Evolutionary conservation across 1,140 invertebrate genomes (phyloP).

Genomic region (Drosophila navojoa): DNA sequence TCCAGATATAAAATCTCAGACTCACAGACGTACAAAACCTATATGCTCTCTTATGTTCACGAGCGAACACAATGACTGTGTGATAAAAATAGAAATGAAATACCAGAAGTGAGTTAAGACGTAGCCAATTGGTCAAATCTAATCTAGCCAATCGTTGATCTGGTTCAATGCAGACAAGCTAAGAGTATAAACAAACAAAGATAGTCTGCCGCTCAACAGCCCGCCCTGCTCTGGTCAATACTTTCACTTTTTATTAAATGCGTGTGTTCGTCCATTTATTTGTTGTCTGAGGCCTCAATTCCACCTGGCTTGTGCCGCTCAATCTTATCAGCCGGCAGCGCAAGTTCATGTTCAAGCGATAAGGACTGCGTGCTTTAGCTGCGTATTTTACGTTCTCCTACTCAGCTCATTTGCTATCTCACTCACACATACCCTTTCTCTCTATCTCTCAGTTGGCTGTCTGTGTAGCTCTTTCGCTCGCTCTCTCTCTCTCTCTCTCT

Average conservation of each 20-base stretch:
- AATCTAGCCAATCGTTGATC: slow-evolving; percentile 42
- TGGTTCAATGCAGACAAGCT: not conserved
- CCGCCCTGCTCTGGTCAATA: not conserved
- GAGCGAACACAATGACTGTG: not conserved
- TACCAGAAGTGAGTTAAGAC: slow-evolving; percentile 1
- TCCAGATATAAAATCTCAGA: no score
- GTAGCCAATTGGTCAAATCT: slow-evolving; percentile 45
- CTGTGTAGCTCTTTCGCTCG: not conserved
- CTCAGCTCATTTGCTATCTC: slow-evolving; percentile 4
- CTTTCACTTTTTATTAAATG: slow-evolving; percentile 18
- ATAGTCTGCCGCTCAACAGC: not conserved
- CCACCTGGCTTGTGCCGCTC: slow-evolving; percentile 56
- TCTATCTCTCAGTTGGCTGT: not conserved
- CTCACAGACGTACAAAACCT: no score
- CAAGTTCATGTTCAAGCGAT: slow-evolving; percentile 55
- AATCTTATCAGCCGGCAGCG: slow-evolving; percentile 43
- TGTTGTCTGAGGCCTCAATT: slow-evolving; percentile 30
- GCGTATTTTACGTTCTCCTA: slow-evolving; percentile 50
- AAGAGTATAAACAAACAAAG: slow-evolving; percentile 2
- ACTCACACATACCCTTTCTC: not conserved
- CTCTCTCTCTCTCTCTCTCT: not conserved
- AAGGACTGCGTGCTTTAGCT: slow-evolving; percentile 40
- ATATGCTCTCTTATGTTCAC: no score
- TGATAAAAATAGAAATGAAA: slow-evolving; percentile 12
- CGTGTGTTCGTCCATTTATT: not conserved